These are phyloP conservation scores for Nymphalis io DNA, from an alignment of 1,140 invertebrate species.

Conservation along the genomic window DNA sequence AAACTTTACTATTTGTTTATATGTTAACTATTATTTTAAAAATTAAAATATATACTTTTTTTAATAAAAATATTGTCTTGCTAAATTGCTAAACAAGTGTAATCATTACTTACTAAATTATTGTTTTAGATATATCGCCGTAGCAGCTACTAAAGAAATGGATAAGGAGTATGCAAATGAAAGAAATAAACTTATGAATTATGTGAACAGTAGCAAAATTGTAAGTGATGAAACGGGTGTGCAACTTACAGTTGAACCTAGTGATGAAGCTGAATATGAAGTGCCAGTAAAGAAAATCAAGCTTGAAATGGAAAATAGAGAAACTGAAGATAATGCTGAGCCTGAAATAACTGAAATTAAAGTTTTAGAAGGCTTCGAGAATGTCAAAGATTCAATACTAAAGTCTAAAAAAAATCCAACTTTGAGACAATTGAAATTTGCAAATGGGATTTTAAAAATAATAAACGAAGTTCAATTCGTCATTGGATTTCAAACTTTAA, in stretches of 20 bases:
- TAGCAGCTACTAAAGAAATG: constrained; percentile 57
- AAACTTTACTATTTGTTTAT: too few species aligned
- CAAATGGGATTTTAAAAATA: constrained; percentile 65
- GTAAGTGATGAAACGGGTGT: background rate
- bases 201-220: constrained; percentile 41
- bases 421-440: constrained; percentile 64
- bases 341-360: constrained; percentile 54
- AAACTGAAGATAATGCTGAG: constrained; percentile 34
- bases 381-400: constrained; percentile 49
- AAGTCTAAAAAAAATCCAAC: constrained; percentile 59
- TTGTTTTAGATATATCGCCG: constrained; percentile 60
- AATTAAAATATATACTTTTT: background rate
- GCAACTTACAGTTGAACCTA: constrained; percentile 6
- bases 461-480: constrained; percentile 56
- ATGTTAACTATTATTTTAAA: background rate
- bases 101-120: background rate
- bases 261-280: constrained; percentile 32
- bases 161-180: constrained; percentile 62
- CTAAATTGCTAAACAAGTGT: too few species aligned
- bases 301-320: constrained; percentile 37
- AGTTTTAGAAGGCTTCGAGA: constrained; percentile 57
- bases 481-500: constrained; percentile 61
- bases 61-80: too few species aligned
- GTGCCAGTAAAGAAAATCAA: constrained; percentile 53
- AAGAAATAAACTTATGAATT: constrained; percentile 61